Base-by-base conservation (phyloP, 2,797 vertebrate species). In the Enteromius paludinosus region DNA sequence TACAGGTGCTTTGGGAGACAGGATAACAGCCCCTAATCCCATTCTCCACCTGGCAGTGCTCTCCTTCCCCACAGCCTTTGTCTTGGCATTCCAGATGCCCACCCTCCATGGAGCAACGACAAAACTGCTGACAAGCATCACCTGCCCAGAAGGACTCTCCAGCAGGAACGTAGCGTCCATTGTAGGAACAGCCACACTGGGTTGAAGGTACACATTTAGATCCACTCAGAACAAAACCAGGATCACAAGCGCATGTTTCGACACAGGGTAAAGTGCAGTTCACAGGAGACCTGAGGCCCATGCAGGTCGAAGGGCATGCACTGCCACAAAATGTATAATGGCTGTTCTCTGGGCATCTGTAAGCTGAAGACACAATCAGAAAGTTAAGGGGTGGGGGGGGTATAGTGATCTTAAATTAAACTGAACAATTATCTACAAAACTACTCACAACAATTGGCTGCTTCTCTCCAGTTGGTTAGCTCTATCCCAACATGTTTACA, bases 251-350 rank as follows among this genome's bases (percentile, higher is more conserved):
- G 81, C 94, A 95, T 5, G 91, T 91, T 88, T 95, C 89, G 54
- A 93, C 75, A 61, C 95, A 95, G 30, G 86, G 81, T 4, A 17
- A 71, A 17, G 82, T 88, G 81, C 95, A 96, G 87, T 89, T 92
- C 28, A 88, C 83, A 0, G 88, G 82, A 38, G 90, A 90, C 0
- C 72, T 25, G 0, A 85, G 91, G 72, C 92, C 89, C 1, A 85
- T 82, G 66, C 94, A 96, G 5, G 93, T 94, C 45, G 92, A 86
- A 8, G 93, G 92, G 77, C 94, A 96, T 75, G 93, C 92, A 0
- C 49, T 92, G 41, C 94, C 93, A 72, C 94, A 95, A 7, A 84
- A 76, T 86, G 94, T 92, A 38, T 92, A 94, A 79, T 92, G 90
- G 62, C 94, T 95, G 86, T 94, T 93, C 35, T 81, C 83, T 25